Evolutionary conservation across 2,797 vertebrate species (phyloP).

Genomic region (Geranospiza caerulescens): DNA sequence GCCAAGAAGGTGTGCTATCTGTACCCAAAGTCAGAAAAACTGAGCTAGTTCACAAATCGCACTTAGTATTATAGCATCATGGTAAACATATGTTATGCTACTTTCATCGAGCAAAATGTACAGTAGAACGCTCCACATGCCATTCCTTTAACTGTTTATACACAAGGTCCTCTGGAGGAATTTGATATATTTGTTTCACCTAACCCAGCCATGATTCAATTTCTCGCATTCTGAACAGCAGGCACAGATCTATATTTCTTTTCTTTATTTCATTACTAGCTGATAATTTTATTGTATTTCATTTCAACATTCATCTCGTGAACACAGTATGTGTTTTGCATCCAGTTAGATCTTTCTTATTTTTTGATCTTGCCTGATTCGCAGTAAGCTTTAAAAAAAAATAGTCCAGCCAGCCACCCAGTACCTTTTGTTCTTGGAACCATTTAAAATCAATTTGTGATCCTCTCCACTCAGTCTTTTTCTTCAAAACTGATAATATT

Average conservation of each 20-base stretch:
- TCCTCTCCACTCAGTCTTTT: not conserved
- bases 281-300: conserved; percentile 71
- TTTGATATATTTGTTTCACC: conserved; percentile 50
- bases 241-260: conserved; percentile 52
- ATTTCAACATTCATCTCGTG: conserved; percentile 63
- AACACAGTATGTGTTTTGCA: conserved; percentile 46
- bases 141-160: conserved; percentile 42
- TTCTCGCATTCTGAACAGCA: conserved; percentile 56
- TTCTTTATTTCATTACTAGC: conserved; percentile 70
- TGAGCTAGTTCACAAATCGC: not conserved
- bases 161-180: conserved; percentile 2
- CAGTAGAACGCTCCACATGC: not conserved
- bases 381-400: not conserved
- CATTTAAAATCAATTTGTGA: conserved; percentile 30
- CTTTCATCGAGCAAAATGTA: not conserved
- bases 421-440: conserved; percentile 23
- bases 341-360: not conserved
- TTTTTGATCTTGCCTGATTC: conserved; percentile 44
- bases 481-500: not conserved
- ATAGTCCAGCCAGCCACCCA: not conserved
- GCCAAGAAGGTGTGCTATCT: not conserved
- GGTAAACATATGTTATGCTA: not conserved
- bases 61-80: not conserved
- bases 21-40: not conserved
- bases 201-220: conserved; percentile 65